Base-by-base conservation (phyloP, 2,888 invertebrate genomes). In the Cataglyphis albicans region DNA sequence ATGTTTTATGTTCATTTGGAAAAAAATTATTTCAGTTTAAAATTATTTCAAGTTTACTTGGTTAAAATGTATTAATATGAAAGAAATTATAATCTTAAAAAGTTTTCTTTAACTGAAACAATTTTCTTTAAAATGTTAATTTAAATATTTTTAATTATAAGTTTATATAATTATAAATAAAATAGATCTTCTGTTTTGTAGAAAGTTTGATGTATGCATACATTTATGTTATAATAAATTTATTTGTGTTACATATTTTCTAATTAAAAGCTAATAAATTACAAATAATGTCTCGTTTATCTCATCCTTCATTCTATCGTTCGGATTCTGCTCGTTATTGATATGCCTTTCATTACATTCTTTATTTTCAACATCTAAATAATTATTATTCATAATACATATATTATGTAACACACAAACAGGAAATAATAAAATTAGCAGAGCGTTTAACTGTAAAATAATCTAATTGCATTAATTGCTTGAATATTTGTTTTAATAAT, bases 401-500 rank as follows among this genome's bases (percentile, higher is more conserved):
- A 52, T 3, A n/a, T 68, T 68, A 48, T 68, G 68, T 32, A 68
- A 32, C 15, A 68, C 68, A n/a, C 48, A 25, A 74, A 44, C 59
- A 74, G 1, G 61, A 59, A 21, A 72, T 72, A 44, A 74, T 74
- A 41, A 74, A 74, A 61, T 41, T 59, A 61, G 29, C 29, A 9
- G 21, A 41, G 7, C 21, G 21, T 15, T 18, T 10, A 61, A 74
- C 73, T 21, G 73, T 74, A 2, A 61, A 0, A 32, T 61, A 74
- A 7, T 74, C 59, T 29, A 74, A 5, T 61, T 15, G 25, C n/a
- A 61, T 64, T 48, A 76, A 10, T 21, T 76, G 44, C 25, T 64
- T 29, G 35, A 76, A 76, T 52, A 35, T 32, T 44, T 44, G 32
- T 65, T 76, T 76, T 21, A 76, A 64, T 65, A 76, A 76, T 15